Evolutionary conservation across 2,797 vertebrate genomes (phyloP).

Genomic region (Lepilemur septentrionalis): DNA sequence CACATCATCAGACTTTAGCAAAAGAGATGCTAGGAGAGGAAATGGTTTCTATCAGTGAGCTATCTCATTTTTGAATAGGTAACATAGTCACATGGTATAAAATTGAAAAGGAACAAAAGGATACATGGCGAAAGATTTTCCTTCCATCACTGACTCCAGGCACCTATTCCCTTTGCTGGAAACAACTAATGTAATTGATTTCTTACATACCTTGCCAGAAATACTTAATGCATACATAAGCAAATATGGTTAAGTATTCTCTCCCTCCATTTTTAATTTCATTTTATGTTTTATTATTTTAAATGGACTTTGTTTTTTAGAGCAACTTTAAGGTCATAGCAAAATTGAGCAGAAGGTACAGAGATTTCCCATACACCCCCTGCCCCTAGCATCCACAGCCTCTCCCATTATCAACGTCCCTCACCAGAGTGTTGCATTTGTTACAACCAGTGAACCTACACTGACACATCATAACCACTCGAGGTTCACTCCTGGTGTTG

Average conservation of each 20-base stretch:
- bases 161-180: neutral
- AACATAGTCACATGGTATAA: neutral
- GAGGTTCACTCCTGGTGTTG: neutral
- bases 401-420: neutral
- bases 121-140: neutral
- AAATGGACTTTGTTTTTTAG: neutral
- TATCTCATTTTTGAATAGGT: neutral
- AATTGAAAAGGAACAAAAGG: neutral
- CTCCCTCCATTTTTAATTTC: neutral
- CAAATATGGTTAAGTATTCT: neutral
- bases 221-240: neutral
- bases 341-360: neutral
- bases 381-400: accelerated
- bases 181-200: neutral
- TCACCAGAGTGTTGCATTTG: neutral
- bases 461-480: neutral
- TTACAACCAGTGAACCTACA: neutral
- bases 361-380: neutral
- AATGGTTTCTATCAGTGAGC: neutral
- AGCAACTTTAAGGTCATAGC: neutral
- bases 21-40: neutral
- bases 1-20: neutral
- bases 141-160: neutral
- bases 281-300: neutral
- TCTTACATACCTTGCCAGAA: neutral